Percentiles rank a stretch among this genome's conserved stretches.
phyloP scores from a whole-genome alignment of 2,888 invertebrate genomes.

The Caradrina clavipalpis region DNA sequence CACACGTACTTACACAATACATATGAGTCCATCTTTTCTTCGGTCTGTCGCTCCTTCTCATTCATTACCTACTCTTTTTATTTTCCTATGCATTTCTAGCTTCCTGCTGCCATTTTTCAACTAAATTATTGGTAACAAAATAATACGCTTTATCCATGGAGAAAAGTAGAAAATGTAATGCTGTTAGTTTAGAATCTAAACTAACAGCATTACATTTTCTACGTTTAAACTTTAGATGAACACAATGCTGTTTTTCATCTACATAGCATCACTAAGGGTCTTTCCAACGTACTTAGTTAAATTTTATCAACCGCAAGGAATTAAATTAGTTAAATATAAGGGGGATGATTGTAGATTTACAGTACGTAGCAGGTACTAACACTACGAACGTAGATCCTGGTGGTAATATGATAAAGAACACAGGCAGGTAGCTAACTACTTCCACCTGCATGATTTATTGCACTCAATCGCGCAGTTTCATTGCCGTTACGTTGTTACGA shows the following conservation, averaged over 20 bases:
- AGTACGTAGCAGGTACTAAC: slow-evolving; percentile 1
- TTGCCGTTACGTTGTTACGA: slow-evolving; percentile 40
- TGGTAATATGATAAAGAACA: background rate
- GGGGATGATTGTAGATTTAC: background rate
- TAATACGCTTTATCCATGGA: background rate
- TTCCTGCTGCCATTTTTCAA: too few species aligned
- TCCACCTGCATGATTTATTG: slow-evolving; percentile 37
- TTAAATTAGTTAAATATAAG: background rate
- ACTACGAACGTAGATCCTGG: background rate
- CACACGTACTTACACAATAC: too few species aligned
- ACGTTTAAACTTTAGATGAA: background rate
- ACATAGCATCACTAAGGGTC: background rate
- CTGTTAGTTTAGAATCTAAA: too few species aligned
- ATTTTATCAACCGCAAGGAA: slow-evolving; percentile 3
- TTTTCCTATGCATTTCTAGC: too few species aligned
- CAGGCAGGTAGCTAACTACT: slow-evolving; percentile 8
- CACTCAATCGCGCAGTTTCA: slow-evolving; percentile 31
- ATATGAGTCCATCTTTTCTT: too few species aligned
- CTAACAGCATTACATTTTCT: too few species aligned
- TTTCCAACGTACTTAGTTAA: background rate
- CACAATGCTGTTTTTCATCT: background rate
- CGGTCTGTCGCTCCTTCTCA: too few species aligned
- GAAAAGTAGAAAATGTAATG: background rate
- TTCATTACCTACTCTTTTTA: too few species aligned
- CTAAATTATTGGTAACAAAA: too few species aligned